phyloP scores from a whole-genome alignment of 2,888 invertebrate genomes.

The Patella depressa region DNA sequence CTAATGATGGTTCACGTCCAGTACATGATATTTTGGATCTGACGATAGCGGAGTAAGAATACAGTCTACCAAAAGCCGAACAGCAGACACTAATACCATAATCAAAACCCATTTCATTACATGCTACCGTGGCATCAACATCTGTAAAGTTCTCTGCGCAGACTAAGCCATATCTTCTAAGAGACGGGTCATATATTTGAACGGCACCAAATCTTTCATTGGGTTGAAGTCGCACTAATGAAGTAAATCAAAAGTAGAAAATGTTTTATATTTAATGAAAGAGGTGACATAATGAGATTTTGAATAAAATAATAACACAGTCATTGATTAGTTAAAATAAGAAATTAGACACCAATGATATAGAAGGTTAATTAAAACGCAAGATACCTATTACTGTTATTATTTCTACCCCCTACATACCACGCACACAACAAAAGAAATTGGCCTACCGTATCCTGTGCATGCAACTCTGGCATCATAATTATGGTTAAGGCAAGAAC shows the following conservation, averaged over 20 bases:
- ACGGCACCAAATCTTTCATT: constrained; percentile 53
- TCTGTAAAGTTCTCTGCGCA: constrained; percentile 56
- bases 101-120: constrained; percentile 45
- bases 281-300: not conserved
- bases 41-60: constrained; percentile 41
- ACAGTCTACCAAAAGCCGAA: constrained; percentile 44
- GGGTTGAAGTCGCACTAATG: constrained; percentile 47
- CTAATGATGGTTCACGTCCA: constrained; percentile 45
- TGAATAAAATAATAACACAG: no score
- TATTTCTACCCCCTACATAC: no score
- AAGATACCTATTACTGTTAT: not conserved
- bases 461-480: constrained; percentile 54
- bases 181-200: constrained; percentile 41
- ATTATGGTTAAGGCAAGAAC: constrained; percentile 44
- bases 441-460: constrained; percentile 46
- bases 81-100: constrained; percentile 57
- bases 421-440: no score
- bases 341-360: not conserved
- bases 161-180: constrained; percentile 44
- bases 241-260: constrained; percentile 11
- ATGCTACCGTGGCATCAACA: constrained; percentile 49
- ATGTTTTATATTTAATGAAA: not conserved
- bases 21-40: constrained; percentile 46
- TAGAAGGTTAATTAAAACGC: not conserved
- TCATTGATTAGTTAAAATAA: not conserved